These are phyloP conservation scores for Drosophila sordidapex DNA, from an alignment of 2,888 invertebrate genomes.

Conservation along the genomic window DNA sequence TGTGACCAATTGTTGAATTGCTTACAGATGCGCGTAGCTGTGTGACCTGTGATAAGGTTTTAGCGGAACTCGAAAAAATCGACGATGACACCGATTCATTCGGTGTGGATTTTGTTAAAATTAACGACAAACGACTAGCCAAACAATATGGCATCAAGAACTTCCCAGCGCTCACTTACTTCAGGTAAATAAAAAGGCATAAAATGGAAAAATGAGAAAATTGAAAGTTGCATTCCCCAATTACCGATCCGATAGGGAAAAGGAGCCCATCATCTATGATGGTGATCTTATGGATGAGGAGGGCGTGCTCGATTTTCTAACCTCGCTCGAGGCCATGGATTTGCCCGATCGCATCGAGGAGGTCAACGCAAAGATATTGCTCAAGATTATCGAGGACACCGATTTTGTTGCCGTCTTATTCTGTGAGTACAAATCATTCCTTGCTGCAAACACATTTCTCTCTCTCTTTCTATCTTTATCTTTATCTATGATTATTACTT, in stretches of 20 bases:
- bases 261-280: slow-evolving; percentile 98
- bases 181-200: slow-evolving; percentile 85
- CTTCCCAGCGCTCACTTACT: slow-evolving; percentile 98
- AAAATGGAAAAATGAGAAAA: not conserved
- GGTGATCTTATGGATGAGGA: slow-evolving; percentile 98
- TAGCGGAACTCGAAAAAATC: slow-evolving; percentile 96
- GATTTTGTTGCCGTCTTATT: slow-evolving; percentile 96
- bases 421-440: slow-evolving; percentile 90
- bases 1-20: slow-evolving; percentile 18
- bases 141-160: slow-evolving; percentile 98
- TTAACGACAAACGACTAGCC: slow-evolving; percentile 97
- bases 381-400: slow-evolving; percentile 95
- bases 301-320: slow-evolving; percentile 95
- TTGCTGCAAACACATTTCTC: slow-evolving; percentile 12
- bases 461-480: slow-evolving; percentile 32
- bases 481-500: slow-evolving; percentile 41
- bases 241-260: slow-evolving; percentile 88
- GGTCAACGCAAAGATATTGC: slow-evolving; percentile 95
- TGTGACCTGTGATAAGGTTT: slow-evolving; percentile 95
- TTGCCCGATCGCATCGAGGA: slow-evolving; percentile 97
- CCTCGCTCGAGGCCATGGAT: slow-evolving; percentile 97
- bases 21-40: slow-evolving; percentile 94
- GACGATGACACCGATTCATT: slow-evolving; percentile 98
- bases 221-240: not conserved
- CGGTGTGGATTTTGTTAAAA: slow-evolving; percentile 97